Conservation (phyloP, 1,140 invertebrate species). For the Daktulosphaira vitifoliae region DNA sequence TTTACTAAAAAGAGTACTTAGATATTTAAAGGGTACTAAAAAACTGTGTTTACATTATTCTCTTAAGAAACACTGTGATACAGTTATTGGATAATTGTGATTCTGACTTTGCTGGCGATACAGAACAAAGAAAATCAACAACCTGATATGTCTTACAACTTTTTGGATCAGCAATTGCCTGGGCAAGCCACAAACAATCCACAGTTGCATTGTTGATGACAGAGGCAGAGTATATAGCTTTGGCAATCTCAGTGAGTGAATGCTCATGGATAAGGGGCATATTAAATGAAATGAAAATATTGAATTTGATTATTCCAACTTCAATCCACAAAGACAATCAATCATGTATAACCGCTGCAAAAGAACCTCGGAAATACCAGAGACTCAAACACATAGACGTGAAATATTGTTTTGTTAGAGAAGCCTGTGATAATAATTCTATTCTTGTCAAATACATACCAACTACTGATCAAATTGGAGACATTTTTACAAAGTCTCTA, state of each 20-base stretch:
- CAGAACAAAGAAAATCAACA: constrained; percentile 40
- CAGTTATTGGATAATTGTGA: constrained; percentile 35
- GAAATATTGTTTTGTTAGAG: constrained; percentile 38
- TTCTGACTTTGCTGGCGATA: constrained; percentile 41
- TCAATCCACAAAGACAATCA: background rate
- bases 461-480: constrained; percentile 13
- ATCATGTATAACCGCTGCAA: background rate
- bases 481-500: constrained; percentile 32
- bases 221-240: constrained; percentile 41
- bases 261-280: constrained; percentile 32
- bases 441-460: constrained; percentile 7
- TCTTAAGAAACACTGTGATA: no score
- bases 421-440: no score
- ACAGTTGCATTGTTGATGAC: constrained; percentile 38
- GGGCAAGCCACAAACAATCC: constrained; percentile 38
- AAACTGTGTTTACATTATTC: background rate
- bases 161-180: constrained; percentile 36
- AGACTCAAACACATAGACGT: constrained; percentile 17
- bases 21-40: constrained; percentile 39
- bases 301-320: background rate
- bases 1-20: constrained; percentile 39
- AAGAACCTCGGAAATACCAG: background rate
- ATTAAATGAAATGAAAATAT: background rate
- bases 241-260: constrained; percentile 38
- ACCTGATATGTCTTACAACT: constrained; percentile 38